Base-by-base conservation (phyloP, 2,888 invertebrate species). In the Oscheius sp. region DNA sequence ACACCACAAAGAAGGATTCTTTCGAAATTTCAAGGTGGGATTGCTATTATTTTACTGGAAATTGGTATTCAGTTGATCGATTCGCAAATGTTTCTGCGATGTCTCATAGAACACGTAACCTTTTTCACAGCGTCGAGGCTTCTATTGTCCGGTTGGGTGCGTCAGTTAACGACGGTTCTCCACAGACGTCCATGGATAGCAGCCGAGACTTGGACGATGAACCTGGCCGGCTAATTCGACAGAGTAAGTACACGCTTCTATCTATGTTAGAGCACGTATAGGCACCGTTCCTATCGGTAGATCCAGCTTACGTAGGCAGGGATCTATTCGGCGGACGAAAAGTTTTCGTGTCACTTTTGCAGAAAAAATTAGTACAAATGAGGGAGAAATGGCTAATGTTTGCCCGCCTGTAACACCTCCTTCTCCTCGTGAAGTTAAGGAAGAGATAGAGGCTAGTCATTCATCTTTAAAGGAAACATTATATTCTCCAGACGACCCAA, bases 51-150 rank as follows among this genome's bases (percentile, higher is more conserved):
- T 35, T 35, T 25, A 9, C 9, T 58, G 29, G 13, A 58, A 29
- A 29, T 27, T n/a, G n/a, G 27, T 29, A 52, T 66, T 46, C 27
- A 66, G 66, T 66, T 52, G 66, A 66, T 66, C 66, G 66, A 66
- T 66, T 52, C 25, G 52, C 52, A 49, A 29, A 18, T 52, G 66
- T 49, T 49, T 49, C 66, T 66, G 66, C 52, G n/a, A 66, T 66
- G 66, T 52, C 66, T 66, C 66, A 61, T 45, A 61, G 61, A 41
- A 43, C 61, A 43, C 43, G 66, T 52, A 66, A 66, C 66, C 66
- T 66, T 66, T 66, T 52, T 66, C 66, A 49, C 25, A 35, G 66
- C 66, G 66, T 16, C 66, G 29, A 66, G 49, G 66, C 49, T 66
- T 66, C 66, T 66, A 23, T 66, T 66, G 66, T 66, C 27, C 27